These are phyloP conservation scores for Andricus curvator DNA, from an alignment of 2,888 invertebrate species.

Conservation along the genomic window DNA sequence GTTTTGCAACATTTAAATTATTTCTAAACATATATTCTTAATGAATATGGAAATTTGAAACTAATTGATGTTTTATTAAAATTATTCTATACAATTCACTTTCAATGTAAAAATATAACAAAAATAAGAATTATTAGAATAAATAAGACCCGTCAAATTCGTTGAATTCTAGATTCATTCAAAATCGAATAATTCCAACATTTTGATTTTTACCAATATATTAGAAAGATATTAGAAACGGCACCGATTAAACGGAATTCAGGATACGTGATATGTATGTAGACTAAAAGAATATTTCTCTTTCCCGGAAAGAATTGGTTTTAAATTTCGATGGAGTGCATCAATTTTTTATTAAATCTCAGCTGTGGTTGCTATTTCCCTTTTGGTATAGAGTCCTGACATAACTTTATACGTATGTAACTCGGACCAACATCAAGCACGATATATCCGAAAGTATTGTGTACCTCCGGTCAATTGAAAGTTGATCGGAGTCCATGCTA, in stretches of 20 bases:
- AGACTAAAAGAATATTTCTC: neutral
- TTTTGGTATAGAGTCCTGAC: neutral
- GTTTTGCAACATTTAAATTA: no score
- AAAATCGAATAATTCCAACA: no score
- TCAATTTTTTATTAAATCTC: neutral
- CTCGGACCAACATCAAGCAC: neutral
- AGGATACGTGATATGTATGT: neutral
- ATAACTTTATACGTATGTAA: neutral
- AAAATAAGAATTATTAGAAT: no score
- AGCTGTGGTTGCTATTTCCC: neutral
- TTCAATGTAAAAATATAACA: no score
- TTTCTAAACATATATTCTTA: no score
- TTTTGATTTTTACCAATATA: no score
- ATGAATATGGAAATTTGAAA: no score
- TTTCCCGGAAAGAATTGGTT: neutral
- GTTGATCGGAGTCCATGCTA: constrained; percentile 26
- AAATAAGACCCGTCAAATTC: no score
- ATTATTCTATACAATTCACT: no score
- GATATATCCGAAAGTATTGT: constrained; percentile 19
- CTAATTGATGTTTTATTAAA: no score
- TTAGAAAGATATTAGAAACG: neutral
- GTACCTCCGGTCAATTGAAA: constrained; percentile 31
- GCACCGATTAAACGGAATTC: neutral
- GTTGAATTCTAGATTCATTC: no score
- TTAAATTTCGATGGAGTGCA: neutral